phyloP scores from a whole-genome alignment of 1,140 invertebrate genomes.

The Drosophila paulistorum region DNA sequence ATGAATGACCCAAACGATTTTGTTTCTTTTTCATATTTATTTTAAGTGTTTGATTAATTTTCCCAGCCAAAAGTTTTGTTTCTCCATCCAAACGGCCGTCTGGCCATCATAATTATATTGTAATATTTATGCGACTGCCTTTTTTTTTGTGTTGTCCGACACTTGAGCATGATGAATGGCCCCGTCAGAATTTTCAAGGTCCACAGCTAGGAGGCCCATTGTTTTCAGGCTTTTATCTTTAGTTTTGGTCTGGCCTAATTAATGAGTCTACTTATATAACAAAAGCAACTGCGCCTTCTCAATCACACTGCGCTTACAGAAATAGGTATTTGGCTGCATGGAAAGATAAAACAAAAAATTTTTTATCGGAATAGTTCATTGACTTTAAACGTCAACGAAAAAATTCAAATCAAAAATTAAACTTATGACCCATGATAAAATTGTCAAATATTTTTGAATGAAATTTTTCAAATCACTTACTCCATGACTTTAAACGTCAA shows the following conservation, averaged over 20 bases:
- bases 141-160: constrained; percentile 18
- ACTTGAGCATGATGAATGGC: constrained; percentile 68
- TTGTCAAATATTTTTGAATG: no score
- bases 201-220: constrained; percentile 28
- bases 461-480: no score
- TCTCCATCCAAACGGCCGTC: constrained; percentile 29
- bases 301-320: not conserved
- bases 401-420: no score
- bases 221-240: constrained; percentile 48
- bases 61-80: constrained; percentile 49
- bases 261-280: constrained; percentile 48
- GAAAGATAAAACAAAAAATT: not conserved
- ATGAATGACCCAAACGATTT: constrained; percentile 59
- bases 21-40: constrained; percentile 18
- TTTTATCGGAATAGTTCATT: no score
- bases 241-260: constrained; percentile 58
- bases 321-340: not conserved
- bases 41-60: constrained; percentile 66
- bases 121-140: constrained; percentile 54
- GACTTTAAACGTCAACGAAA: no score
- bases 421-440: no score
- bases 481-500: no score
- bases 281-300: not conserved
- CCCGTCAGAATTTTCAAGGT: constrained; percentile 52
- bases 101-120: constrained; percentile 69